A percentile compares a stretch with the other conserved stretches of the same genome.
These are phyloP conservation scores for Protobothrops mucrosquamatus DNA, from an alignment of 2,113 vertebrate species.

Conservation along the genomic window DNA sequence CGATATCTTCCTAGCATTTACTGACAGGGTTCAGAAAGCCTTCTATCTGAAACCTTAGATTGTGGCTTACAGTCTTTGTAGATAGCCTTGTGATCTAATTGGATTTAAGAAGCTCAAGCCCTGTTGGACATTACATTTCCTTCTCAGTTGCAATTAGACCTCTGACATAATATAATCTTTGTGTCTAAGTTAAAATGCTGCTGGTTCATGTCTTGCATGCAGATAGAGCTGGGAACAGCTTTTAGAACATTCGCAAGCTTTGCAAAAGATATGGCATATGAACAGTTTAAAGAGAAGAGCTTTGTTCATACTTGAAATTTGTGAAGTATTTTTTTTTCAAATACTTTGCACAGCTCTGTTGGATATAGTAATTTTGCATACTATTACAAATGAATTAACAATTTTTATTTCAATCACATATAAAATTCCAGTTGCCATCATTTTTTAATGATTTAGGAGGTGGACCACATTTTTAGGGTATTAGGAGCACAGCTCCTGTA, in stretches of 20 bases:
- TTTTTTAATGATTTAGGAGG: not conserved
- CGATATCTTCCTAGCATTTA: not conserved
- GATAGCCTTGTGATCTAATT: not conserved
- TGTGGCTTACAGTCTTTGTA: not conserved
- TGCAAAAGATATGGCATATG: not conserved
- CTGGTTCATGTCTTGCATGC: not conserved
- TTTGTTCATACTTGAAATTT: not conserved
- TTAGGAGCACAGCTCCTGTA: not conserved
- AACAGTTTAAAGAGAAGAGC: not conserved
- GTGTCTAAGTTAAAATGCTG: not conserved
- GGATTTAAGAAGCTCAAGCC: not conserved
- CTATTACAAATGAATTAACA: not conserved
- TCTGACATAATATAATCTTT: not conserved
- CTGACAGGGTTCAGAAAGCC: not conserved
- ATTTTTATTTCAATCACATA: not conserved
- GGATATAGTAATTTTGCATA: not conserved
- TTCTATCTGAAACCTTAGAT: not conserved
- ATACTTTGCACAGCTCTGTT: not conserved
- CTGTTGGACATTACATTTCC: not conserved
- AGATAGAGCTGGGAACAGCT: not conserved
- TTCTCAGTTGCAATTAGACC: not conserved
- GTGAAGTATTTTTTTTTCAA: not conserved
- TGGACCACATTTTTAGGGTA: not conserved
- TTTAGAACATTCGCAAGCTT: not conserved
- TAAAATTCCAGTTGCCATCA: not conserved